Conservation (phyloP, 2,113 vertebrate genomes). For the Pteropus alecto region DNA sequence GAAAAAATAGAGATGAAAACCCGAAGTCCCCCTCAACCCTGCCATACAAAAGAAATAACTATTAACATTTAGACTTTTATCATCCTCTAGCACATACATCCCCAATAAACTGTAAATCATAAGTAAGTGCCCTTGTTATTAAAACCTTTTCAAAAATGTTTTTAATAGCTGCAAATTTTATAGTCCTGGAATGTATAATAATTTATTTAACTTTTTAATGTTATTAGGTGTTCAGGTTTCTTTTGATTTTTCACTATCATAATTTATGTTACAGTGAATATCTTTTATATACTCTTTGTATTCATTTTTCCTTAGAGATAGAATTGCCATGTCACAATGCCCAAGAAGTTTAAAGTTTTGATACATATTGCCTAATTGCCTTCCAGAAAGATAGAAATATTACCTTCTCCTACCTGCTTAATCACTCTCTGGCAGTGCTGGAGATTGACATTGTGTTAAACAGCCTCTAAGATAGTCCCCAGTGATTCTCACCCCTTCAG, state of each 20-base stretch:
- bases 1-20: not conserved
- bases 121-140: not conserved
- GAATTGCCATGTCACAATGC: not conserved
- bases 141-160: not conserved
- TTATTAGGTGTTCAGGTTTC: not conserved
- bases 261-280: not conserved
- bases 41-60: not conserved
- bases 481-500: not conserved
- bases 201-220: not conserved
- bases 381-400: not conserved
- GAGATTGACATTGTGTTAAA: not conserved
- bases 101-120: not conserved
- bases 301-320: not conserved
- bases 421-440: not conserved
- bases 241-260: not conserved
- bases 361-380: not conserved
- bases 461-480: not conserved
- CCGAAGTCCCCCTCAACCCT: not conserved
- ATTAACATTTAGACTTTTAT: not conserved
- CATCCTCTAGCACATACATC: not conserved
- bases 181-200: not conserved
- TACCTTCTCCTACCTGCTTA: not conserved
- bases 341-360: not conserved
- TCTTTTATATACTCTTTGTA: not conserved
- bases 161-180: not conserved